Conservation (phyloP, 53 echinoderm and acorn worm genomes). For the Glandiceps talaboti region DNA sequence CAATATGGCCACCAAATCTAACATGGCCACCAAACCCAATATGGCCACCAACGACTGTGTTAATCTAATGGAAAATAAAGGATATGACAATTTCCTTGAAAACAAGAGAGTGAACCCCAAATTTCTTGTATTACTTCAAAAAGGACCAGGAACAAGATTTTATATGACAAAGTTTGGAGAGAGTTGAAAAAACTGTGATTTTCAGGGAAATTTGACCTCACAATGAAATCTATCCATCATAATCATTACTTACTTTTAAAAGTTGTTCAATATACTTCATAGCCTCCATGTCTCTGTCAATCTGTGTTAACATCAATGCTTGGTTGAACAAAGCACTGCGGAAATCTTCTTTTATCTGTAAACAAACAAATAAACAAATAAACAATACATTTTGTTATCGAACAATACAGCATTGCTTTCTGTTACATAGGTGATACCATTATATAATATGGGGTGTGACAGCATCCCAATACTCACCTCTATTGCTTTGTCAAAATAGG, state of each 20-base stretch:
- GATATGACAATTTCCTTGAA: no score
- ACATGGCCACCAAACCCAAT: no score
- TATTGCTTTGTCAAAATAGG: constrained; percentile 6
- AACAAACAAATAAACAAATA: constrained; percentile 3
- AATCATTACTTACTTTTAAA: constrained; percentile 11
- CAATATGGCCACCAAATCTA: no score
- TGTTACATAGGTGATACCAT: neutral
- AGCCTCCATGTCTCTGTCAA: constrained; percentile 24
- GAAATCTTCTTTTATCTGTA: constrained; percentile 27
- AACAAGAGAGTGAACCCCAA: no score
- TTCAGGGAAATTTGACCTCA: no score
- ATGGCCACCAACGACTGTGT: no score
- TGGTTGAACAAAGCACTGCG: constrained; percentile 29
- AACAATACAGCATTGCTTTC: constrained; percentile 3
- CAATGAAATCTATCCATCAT: no score
- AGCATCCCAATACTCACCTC: constrained; percentile 7
- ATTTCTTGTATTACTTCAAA: no score
- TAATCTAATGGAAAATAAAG: no score
- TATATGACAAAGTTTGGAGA: no score
- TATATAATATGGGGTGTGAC: neutral
- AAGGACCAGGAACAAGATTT: no score
- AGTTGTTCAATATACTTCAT: constrained; percentile 30
- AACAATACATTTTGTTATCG: constrained; percentile 2
- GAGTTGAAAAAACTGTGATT: no score
- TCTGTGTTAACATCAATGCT: constrained; percentile 22